These are phyloP conservation scores for Myocastor coypus DNA, from an alignment of 2,113 vertebrate genomes.

Conservation along the genomic window DNA sequence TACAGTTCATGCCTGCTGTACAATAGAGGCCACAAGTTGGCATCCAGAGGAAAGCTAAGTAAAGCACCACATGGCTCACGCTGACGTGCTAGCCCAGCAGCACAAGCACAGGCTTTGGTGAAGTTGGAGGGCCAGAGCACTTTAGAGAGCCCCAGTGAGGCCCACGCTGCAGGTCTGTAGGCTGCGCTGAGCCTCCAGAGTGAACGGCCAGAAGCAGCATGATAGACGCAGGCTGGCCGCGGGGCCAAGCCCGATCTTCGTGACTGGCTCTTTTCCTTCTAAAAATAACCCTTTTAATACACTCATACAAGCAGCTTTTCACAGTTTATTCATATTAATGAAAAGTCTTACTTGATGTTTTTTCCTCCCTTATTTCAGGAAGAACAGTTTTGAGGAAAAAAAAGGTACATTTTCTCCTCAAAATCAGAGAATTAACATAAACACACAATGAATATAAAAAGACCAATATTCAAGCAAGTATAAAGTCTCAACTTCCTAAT, in stretches of 20 bases:
- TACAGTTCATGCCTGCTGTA: not conserved
- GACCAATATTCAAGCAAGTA: not conserved
- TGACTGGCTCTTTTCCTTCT: not conserved
- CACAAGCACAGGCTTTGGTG: not conserved
- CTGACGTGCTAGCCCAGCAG: not conserved
- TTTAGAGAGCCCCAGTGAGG: not conserved
- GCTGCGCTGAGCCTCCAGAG: not conserved
- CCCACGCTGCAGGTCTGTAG: not conserved
- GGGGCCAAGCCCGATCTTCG: not conserved
- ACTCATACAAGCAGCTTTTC: not conserved
- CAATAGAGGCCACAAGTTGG: not conserved
- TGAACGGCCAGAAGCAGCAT: not conserved
- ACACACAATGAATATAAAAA: not conserved
- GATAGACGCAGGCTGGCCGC: not conserved
- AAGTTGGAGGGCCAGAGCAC: not conserved
- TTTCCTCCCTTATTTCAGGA: constrained; percentile 22
- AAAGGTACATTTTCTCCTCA: not conserved
- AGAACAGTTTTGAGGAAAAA: not conserved
- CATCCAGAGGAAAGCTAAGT: not conserved
- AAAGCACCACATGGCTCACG: not conserved
- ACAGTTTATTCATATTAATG: constrained; percentile 34
- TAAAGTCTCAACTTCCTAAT: constrained; percentile 22
- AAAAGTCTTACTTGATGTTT: constrained; percentile 4
- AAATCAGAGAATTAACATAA: constrained; percentile 30
- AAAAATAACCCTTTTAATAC: not conserved